Percentiles rank a stretch among this genome's conserved stretches.
These are phyloP conservation scores for Merodon equestris DNA, from an alignment of 2,888 invertebrate genomes.

Conservation along the genomic window DNA sequence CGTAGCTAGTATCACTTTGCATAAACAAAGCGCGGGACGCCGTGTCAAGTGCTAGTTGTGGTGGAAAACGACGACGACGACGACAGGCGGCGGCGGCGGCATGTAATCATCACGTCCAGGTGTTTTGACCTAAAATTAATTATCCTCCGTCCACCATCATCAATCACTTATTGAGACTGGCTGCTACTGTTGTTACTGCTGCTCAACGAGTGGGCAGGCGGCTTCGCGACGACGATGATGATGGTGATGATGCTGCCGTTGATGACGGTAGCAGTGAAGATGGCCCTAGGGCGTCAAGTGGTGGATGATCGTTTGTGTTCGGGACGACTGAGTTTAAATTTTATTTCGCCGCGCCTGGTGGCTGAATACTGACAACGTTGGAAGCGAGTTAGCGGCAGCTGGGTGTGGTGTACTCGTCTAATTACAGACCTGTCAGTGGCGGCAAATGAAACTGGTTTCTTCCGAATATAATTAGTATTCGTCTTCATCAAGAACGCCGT, in stretches of 20 bases:
- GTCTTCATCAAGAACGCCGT: conserved; percentile 4
- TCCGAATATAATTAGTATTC: conserved; percentile 40
- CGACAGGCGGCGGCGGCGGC: neutral
- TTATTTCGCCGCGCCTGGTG: no score
- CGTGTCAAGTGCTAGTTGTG: neutral
- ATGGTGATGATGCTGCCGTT: no score
- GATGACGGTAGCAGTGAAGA: conserved; percentile 12
- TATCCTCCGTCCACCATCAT: conserved; percentile 32
- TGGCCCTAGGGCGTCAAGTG: conserved; percentile 16
- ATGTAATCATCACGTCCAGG: conserved; percentile 31
- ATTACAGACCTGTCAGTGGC: conserved; percentile 29
- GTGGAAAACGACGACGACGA: no score
- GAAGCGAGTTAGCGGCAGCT: conserved; percentile 17
- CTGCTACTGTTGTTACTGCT: conserved; percentile 2
- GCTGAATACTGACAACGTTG: conserved; percentile 3
- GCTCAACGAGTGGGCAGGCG: conserved; percentile 25
- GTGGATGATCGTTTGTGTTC: conserved; percentile 1
- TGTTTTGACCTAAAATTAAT: conserved; percentile 44
- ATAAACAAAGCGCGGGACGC: conserved; percentile 15
- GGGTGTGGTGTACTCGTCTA: conserved; percentile 33
- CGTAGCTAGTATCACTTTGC: conserved; percentile 30
- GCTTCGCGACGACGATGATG: conserved; percentile 4
- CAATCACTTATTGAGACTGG: conserved; percentile 33
- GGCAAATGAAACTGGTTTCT: conserved; percentile 27
- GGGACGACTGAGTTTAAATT: neutral